Conservation (phyloP, 2,888 invertebrate genomes). For the Tipula helvola region DNA sequence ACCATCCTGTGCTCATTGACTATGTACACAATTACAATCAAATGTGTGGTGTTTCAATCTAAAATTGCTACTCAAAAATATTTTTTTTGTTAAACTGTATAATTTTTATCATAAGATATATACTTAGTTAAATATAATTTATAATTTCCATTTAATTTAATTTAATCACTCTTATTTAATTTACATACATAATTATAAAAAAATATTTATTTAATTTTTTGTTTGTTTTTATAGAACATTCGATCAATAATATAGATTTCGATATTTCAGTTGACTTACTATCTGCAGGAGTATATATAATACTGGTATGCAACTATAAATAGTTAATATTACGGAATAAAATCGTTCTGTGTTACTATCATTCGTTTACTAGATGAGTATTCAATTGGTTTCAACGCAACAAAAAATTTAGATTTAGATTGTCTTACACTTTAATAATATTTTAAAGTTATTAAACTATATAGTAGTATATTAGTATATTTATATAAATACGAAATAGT, state of each 20-base stretch:
- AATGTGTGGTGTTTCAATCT: neutral
- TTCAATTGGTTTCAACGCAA: neutral
- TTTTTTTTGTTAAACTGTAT: neutral
- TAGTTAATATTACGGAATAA: neutral
- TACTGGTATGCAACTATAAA: neutral
- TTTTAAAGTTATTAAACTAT: neutral
- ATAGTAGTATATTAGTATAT: neutral
- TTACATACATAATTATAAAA: neutral
- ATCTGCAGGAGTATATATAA: neutral
- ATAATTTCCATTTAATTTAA: neutral
- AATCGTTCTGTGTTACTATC: neutral
- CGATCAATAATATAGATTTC: neutral
- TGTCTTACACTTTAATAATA: neutral
- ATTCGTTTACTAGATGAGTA: neutral
- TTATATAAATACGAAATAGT: neutral
- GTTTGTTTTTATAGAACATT: neutral
- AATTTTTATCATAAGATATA: neutral
- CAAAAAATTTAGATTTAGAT: neutral
- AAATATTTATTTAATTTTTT: neutral
- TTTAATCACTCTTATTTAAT: neutral
- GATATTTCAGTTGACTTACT: neutral
- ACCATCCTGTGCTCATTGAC: neutral
- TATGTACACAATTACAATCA: neutral
- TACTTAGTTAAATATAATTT: neutral
- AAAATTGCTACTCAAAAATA: neutral